Conservation (phyloP, 2,113 vertebrate species). For the Myotis brandtii region DNA sequence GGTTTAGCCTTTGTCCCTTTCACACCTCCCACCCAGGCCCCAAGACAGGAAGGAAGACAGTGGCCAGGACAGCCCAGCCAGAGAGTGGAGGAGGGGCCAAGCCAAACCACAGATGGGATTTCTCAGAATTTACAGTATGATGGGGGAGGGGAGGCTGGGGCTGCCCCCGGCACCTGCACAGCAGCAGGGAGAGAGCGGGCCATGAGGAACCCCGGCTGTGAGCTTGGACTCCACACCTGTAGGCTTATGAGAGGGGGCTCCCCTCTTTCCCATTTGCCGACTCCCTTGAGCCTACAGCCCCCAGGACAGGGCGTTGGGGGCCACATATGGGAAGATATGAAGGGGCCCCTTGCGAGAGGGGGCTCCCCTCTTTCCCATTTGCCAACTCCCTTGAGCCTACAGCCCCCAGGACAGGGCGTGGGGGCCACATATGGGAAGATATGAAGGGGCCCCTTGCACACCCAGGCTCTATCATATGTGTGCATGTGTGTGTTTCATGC, state of each 20-base stretch:
- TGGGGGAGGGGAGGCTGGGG: not conserved
- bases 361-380: no score
- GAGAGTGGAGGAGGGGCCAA: not conserved
- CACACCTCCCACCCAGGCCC: not conserved
- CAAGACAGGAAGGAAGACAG: constrained; percentile 57
- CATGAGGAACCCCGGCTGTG: not conserved
- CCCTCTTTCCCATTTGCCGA: not conserved
- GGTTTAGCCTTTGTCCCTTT: not conserved
- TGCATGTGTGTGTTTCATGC: not conserved
- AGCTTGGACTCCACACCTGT: not conserved
- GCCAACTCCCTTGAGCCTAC: not conserved
- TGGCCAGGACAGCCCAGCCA: constrained; percentile 1
- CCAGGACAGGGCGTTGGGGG: not conserved
- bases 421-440: not conserved
- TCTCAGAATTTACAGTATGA: constrained; percentile 67
- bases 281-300: not conserved
- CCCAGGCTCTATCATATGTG: not conserved
- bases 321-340: not conserved
- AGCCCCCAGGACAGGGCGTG: not conserved
- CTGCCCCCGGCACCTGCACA: not conserved
- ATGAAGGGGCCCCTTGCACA: not conserved
- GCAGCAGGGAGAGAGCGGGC: not conserved
- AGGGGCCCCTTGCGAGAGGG: not conserved
- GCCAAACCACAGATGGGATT: constrained; percentile 24
- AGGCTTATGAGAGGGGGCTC: not conserved